These are phyloP conservation scores for Girardinichthys multiradiatus DNA, from an alignment of 2,113 vertebrate species.

Conservation along the genomic window DNA sequence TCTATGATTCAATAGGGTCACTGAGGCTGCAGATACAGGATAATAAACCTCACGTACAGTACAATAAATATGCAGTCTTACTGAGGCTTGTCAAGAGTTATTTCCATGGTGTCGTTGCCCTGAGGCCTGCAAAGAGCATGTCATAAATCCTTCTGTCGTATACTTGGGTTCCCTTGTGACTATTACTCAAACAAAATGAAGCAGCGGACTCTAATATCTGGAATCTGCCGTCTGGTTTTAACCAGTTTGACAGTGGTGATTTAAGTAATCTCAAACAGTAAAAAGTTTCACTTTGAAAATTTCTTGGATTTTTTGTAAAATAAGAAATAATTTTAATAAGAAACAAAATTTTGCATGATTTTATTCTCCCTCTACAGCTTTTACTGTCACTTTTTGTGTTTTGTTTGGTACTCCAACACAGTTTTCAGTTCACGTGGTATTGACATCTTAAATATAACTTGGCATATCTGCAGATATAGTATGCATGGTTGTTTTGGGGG, in stretches of 20 bases:
- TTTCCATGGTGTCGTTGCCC: slow-evolving; percentile 24
- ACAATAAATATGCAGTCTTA: not conserved
- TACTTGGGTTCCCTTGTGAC: slow-evolving; percentile 32
- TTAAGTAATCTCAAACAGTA: not conserved
- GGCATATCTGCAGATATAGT: slow-evolving; percentile 29
- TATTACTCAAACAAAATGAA: slow-evolving; percentile 39
- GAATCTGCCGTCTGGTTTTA: too few relatives aligned
- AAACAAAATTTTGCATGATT: too few relatives aligned
- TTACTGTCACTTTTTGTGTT: too few relatives aligned
- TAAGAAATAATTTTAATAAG: not conserved
- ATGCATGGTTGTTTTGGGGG: slow-evolving; percentile 26
- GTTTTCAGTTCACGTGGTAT: not conserved
- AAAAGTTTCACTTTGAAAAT: not conserved
- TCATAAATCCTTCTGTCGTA: slow-evolving; percentile 44
- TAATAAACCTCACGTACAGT: too few relatives aligned
- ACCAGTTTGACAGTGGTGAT: not conserved
- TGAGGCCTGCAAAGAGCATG: slow-evolving; percentile 19
- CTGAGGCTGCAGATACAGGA: too few relatives aligned
- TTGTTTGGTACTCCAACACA: too few relatives aligned
- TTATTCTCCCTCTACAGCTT: too few relatives aligned
- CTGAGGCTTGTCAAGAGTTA: slow-evolving; percentile 12
- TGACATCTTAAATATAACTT: slow-evolving; percentile 46
- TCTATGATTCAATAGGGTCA: too few relatives aligned
- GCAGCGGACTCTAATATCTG: not conserved
- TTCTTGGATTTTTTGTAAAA: not conserved